phyloP scores from a whole-genome alignment of 2,113 vertebrate species.

The Rhinoptilus africanus region DNA sequence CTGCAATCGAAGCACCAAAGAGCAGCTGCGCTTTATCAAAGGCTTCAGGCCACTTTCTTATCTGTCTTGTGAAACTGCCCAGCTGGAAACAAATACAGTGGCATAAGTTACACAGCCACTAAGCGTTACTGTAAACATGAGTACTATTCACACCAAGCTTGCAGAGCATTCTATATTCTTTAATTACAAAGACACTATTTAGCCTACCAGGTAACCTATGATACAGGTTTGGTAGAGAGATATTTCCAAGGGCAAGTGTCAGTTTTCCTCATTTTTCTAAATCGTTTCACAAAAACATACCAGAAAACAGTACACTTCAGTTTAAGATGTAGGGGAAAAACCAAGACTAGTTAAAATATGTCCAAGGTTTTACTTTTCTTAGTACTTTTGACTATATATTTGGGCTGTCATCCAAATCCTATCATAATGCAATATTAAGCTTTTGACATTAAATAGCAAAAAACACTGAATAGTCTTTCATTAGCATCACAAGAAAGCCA shows the following conservation, averaged over 20 bases:
- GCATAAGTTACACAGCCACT: neutral
- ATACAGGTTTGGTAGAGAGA: neutral
- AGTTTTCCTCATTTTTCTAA: neutral
- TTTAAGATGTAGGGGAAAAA: neutral
- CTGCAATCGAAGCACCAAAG: neutral
- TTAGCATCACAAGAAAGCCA: neutral
- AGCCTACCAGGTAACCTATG: neutral
- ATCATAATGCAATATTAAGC: neutral
- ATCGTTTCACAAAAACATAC: neutral
- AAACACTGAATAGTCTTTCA: neutral
- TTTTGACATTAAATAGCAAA: neutral
- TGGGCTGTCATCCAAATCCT: neutral
- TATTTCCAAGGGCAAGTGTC: neutral
- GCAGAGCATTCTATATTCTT: neutral
- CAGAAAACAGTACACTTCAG: neutral
- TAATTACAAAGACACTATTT: neutral
- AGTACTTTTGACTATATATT: neutral
- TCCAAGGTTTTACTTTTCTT: neutral
- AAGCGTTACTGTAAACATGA: accelerated
- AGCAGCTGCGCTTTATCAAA: neutral
- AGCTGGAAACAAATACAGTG: neutral
- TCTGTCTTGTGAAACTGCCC: neutral
- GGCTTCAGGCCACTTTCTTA: neutral
- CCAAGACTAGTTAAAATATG: neutral
- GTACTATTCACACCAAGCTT: neutral